These are phyloP conservation scores for Rhopilema esculentum DNA, from an alignment of 30 jellyfish, hydroid and myxozoan species.

Conservation along the genomic window DNA sequence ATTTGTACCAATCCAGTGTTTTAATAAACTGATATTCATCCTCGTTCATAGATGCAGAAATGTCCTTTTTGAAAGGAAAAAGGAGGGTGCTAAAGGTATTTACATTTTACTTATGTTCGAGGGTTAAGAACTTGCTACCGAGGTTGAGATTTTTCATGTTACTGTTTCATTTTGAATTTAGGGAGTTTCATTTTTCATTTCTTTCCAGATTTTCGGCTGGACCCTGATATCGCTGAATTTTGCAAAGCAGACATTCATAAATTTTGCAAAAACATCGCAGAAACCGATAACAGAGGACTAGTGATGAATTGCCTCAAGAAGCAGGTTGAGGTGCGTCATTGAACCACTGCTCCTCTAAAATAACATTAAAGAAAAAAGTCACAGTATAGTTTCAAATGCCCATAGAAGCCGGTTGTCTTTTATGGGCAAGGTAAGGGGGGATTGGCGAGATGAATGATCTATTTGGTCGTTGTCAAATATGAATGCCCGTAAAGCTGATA, in stretches of 20 bases:
- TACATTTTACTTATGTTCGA: too few relatives aligned
- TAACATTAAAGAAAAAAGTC: too few relatives aligned
- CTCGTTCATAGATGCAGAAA: slow-evolving; percentile 70
- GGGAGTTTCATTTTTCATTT: neutral
- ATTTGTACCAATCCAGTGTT: too few relatives aligned
- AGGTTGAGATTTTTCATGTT: too few relatives aligned
- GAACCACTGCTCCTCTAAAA: too few relatives aligned
- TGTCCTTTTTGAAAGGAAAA: slow-evolving; percentile 82
- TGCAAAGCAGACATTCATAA: slow-evolving; percentile 77
- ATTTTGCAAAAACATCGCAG: slow-evolving; percentile 53
- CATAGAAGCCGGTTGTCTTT: too few relatives aligned
- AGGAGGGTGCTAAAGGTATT: slow-evolving; percentile 86
- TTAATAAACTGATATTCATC: neutral
- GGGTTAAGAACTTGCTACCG: too few relatives aligned
- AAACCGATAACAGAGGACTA: slow-evolving; percentile 42
- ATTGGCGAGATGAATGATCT: too few relatives aligned
- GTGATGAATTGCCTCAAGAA: slow-evolving; percentile 69
- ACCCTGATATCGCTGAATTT: slow-evolving; percentile 82
- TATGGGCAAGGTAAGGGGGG: too few relatives aligned
- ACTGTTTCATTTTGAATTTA: neutral
- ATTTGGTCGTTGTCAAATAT: too few relatives aligned
- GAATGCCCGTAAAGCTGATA: too few relatives aligned
- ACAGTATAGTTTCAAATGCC: too few relatives aligned
- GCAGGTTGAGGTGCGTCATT: slow-evolving; percentile 64
- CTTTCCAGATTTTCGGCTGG: slow-evolving; percentile 70